These are phyloP conservation scores for Crocuta crocuta DNA, from an alignment of 2,113 vertebrate genomes.

Conservation along the genomic window DNA sequence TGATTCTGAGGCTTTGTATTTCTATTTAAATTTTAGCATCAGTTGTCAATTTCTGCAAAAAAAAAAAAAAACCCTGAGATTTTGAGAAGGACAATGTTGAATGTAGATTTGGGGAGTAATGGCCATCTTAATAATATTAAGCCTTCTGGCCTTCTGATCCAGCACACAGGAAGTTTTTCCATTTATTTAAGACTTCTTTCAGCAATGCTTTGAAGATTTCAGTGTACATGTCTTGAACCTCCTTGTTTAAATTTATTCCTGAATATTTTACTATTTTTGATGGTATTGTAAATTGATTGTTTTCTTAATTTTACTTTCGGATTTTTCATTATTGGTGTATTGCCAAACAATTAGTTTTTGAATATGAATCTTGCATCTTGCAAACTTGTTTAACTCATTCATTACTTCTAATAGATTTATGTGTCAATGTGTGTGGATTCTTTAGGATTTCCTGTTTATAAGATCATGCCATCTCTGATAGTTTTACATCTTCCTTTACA, in stretches of 20 bases:
- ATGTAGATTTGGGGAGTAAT: background rate
- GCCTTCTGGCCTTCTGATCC: background rate
- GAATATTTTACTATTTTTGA: background rate
- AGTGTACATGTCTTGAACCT: background rate
- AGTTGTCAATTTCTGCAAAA: background rate
- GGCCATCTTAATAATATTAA: background rate
- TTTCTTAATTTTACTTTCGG: background rate
- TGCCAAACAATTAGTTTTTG: background rate
- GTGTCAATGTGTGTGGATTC: background rate
- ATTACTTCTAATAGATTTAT: background rate
- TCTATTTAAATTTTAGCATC: background rate
- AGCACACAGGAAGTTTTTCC: background rate
- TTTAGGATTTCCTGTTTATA: background rate
- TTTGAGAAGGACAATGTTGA: background rate
- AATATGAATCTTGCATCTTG: background rate
- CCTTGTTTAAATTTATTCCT: background rate
- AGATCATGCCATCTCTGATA: background rate
- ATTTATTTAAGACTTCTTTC: background rate
- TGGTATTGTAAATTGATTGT: background rate
- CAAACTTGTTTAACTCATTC: background rate
- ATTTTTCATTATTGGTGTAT: background rate
- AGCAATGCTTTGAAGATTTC: background rate
- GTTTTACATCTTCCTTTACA: conserved; percentile 1
- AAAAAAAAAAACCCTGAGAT: background rate
- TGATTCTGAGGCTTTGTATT: background rate